These are phyloP conservation scores for Stomorhina lunata DNA, from an alignment of 2,888 invertebrate species.

Conservation along the genomic window DNA sequence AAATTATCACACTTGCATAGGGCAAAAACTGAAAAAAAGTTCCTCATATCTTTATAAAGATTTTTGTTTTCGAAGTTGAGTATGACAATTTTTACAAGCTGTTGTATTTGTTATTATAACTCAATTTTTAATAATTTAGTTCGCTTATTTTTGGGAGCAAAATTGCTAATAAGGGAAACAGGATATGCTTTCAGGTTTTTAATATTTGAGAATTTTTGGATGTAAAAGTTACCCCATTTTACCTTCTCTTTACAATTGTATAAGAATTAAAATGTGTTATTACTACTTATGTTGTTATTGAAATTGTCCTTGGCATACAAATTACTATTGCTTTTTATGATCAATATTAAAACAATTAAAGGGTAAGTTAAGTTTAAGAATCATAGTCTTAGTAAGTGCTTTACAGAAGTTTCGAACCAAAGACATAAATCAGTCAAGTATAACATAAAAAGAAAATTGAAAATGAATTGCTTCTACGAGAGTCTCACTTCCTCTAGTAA, in stretches of 20 bases:
- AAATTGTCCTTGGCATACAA: constrained; percentile 58
- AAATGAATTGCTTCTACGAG: too few relatives aligned
- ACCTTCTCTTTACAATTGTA: constrained; percentile 8
- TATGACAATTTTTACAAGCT: constrained; percentile 56
- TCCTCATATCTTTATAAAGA: too few relatives aligned
- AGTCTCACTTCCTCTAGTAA: too few relatives aligned
- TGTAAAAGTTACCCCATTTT: constrained; percentile 46
- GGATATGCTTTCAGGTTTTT: neutral
- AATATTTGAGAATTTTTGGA: neutral
- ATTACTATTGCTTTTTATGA: constrained; percentile 24
- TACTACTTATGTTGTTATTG: constrained; percentile 26
- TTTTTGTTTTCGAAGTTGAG: too few relatives aligned
- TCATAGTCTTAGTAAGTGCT: too few relatives aligned
- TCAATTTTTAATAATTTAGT: constrained; percentile 76
- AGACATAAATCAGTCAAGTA: too few relatives aligned
- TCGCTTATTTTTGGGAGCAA: constrained; percentile 13
- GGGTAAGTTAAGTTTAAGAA: too few relatives aligned
- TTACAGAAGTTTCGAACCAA: too few relatives aligned
- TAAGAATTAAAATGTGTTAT: constrained; percentile 24
- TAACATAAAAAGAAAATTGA: too few relatives aligned
- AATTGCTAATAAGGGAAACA: neutral
- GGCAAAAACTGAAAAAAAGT: neutral
- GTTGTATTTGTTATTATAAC: constrained; percentile 76
- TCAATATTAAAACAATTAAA: too few relatives aligned
- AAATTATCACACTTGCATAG: constrained; percentile 57